Base-by-base conservation (phyloP, 2,113 vertebrate genomes). In the Corythaeola cristata region DNA sequence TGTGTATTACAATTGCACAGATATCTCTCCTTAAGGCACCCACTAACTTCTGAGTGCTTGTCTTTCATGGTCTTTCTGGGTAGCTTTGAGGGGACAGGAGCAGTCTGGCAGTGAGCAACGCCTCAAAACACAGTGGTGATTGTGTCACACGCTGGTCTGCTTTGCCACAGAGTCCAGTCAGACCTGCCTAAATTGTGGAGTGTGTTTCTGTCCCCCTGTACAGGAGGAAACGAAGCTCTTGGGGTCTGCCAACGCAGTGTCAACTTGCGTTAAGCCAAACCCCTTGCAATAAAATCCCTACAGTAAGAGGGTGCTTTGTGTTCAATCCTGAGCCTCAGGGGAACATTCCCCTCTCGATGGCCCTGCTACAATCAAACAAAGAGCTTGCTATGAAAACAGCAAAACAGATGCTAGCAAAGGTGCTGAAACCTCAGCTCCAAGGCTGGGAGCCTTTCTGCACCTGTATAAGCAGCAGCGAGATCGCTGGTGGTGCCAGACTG, bases 331-430 rank as follows among this genome's bases (percentile, higher is more conserved):
- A 88, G 67, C 50, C 49, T 86, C 82, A 18, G 21, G 19, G 23
- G 56, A 88, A 58, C 58, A 26, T 60, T 69, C 3, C 33, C 27
- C 35, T 73, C 37, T 32, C 2, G 0, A 3, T 88, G 59, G 41
- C 37, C 47, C 56, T 64, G 35, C 72, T 47, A 56, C 35, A 56
- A 39, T 35, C 47, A 60, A 84, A 75, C 22, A 66, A 82, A 53
- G 49, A 80, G 35, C 3, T 76, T 77, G 39, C 45, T 83, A 92
- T 1, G 12, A 62, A 92, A 88, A 88, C 6, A 80, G 58, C 53
- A 45, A 86, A 92, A 69, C 5, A 86, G 79, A 73, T 53, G 49
- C 91, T 63, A 90, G 49, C 6, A 47, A 88, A 92, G 67, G 35
- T 69, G 49, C 37, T 73, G 82, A 84, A 90, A 93, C 11, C 8